Evolutionary conservation across 2,113 vertebrate genomes (phyloP), one percentile per base, ranked within the genome.

Genomic region (Petroica traversi): DNA sequence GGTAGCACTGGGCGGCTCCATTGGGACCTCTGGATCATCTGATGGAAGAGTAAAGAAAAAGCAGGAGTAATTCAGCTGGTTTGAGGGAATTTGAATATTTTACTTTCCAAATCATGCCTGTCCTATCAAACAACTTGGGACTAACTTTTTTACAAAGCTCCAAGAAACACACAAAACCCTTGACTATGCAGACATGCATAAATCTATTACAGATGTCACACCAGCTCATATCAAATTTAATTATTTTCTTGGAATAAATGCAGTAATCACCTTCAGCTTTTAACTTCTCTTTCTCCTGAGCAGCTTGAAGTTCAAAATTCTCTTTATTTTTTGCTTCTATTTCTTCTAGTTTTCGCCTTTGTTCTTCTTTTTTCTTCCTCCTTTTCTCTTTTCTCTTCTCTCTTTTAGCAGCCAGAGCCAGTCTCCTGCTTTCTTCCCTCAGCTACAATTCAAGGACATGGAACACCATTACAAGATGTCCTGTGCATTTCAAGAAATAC

Each of bases 301-400:
- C 98, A 97, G 99, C 99, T 97, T 99, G 99, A 92, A 99, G 98
- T 97, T 99, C 99, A 94, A 97, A 99, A 75, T 99, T 99, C 89
- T 99, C 99, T 98, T 99, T 99, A 85, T 99, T 98, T 98, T 99
- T 99, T 74, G 99, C 99, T 97, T 99, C 99, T 93, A 99, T 99
- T 97, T 99, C 99, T 97, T 99, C 98, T 75, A 98, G 94, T 88
- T 99, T 99, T 95, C 98, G 97, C 89, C 98, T 98, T 64, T 98
- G 98, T 62, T 99, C 98, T 97, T 99, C 99, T 81, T 99, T 99
- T 97, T 99, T 99, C 98, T 99, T 99, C 89, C 98, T 98, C 95
- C 99, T 98, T 88, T 99, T 99, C 91, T 99, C 99, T 96, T 99
- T 99, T 76, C 99, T 98, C 94, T 99, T 99, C 98, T 99, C 99